phyloP scores from a whole-genome alignment of 2,888 invertebrate species.

The Branchipolynoe longqiensis region DNA sequence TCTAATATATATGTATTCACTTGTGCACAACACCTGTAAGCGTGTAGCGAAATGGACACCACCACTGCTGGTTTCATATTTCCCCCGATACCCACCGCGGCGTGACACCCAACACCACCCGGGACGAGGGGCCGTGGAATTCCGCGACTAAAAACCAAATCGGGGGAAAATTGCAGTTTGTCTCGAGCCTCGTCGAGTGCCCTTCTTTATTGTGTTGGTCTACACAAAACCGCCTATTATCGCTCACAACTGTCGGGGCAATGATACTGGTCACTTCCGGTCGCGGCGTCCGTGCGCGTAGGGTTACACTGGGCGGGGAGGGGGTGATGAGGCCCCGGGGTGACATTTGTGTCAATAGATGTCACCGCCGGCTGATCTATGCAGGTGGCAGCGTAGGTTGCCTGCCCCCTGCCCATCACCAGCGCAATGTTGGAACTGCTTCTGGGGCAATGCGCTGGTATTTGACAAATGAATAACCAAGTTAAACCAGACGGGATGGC shows the following conservation, averaged over 20 bases:
- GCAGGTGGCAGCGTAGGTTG: slow-evolving; percentile 13
- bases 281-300: background rate
- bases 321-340: background rate
- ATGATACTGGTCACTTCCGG: slow-evolving; percentile 27
- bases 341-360: slow-evolving; percentile 31
- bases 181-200: background rate
- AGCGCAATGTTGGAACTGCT: too few relatives aligned
- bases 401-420: too few relatives aligned
- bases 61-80: too few relatives aligned
- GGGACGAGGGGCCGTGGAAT: too few relatives aligned
- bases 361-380: slow-evolving; percentile 10
- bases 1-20: too few relatives aligned
- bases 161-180: slow-evolving; percentile 18
- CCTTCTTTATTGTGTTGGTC: background rate
- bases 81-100: background rate
- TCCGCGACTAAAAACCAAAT: too few relatives aligned
- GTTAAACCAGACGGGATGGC: too few relatives aligned
- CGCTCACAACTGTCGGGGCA: background rate
- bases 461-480: too few relatives aligned
- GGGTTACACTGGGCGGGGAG: slow-evolving; percentile 17
- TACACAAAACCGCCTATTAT: background rate
- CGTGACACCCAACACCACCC: background rate
- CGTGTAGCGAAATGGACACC: too few relatives aligned
- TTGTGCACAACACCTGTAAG: too few relatives aligned
- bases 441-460: too few relatives aligned